Evolutionary conservation across 1,140 invertebrate genomes (phyloP), one percentile per base, ranked within the genome.

Genomic region (Lysiphlebus fabarum): DNA sequence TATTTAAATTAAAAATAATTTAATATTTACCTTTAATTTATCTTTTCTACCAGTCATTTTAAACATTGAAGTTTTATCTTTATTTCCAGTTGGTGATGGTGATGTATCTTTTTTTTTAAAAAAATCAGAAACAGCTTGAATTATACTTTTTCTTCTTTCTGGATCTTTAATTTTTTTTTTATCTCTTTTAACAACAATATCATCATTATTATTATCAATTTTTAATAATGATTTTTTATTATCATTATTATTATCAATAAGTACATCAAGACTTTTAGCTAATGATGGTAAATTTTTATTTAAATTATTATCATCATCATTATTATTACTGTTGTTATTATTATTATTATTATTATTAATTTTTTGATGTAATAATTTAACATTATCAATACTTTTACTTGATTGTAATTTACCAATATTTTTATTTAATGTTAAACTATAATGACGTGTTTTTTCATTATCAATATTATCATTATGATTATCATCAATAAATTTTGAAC

Each of bases 121-220:
- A 69, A 92, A 90, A 72, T 88, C 90, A 4, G 90, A 88, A 45
- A 93, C 86, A 48, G 90, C 86, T 79, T 91, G 90, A 63, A 92
- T 92, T 43, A 93, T 87, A 72, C 90, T 91, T 69, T 89, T 90
- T 45, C 89, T 79, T 58, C 90, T 81, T 62, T 90, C 88, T 0
- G 84, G 82, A 71, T 90, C 88, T 70, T 83, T 84, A 50, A 71
- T 65, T 53, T 82, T 83, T 61, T 80, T 81, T 63, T 78, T 80
- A 1, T 76, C 73, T 8, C 74, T 65, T 42, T 74, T 74, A 6
- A 67, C 56, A 1, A 69, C 62, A 4, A 48, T 51, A 44, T 37
- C 36, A 8, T 61, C 54, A 38, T 12, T 45, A 5, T 56, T 53
- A 4, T 33, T n/a, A 26, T 26, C 17, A 26, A 26, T 26, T 26